phyloP scores from a whole-genome alignment of 2,113 vertebrate species.

The Serilophus lunatus region DNA sequence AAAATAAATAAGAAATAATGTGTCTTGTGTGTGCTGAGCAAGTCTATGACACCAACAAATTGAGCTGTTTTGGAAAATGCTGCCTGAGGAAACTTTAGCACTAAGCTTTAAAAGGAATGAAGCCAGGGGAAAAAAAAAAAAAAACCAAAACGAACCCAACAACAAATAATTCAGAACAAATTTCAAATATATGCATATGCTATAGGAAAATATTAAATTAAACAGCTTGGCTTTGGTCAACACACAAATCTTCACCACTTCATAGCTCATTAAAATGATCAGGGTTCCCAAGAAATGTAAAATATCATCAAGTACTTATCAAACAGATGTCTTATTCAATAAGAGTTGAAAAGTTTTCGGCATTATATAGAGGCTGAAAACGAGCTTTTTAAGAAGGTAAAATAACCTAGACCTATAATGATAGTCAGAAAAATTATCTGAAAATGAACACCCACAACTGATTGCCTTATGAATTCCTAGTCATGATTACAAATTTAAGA shows the following conservation, averaged over 20 bases:
- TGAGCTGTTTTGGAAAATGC: constrained; percentile 53
- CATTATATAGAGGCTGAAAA: neutral
- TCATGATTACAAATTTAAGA: neutral
- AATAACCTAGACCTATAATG: neutral
- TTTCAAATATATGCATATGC: constrained; percentile 28
- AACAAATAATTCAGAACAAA: constrained; percentile 8
- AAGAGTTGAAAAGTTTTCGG: neutral
- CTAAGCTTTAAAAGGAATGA: neutral
- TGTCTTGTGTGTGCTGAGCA: constrained; percentile 37
- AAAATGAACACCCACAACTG: neutral
- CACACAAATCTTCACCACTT: constrained; percentile 43
- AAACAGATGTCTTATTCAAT: constrained; percentile 5
- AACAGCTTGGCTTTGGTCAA: constrained; percentile 32
- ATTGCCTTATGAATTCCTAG: neutral
- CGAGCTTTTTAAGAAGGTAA: neutral
- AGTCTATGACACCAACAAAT: constrained; percentile 48
- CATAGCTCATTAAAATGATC: neutral
- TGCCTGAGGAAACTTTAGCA: constrained; percentile 50
- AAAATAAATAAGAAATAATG: constrained; percentile 65
- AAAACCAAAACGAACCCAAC: neutral
- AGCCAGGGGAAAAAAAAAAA: neutral
- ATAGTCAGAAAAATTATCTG: neutral
- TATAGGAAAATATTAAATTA: constrained; percentile 56
- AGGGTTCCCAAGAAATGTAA: constrained; percentile 11
- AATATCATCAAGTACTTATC: constrained; percentile 11